These are phyloP conservation scores for Alaudala cheleensis DNA, from an alignment of 2,113 vertebrate species.

Conservation along the genomic window DNA sequence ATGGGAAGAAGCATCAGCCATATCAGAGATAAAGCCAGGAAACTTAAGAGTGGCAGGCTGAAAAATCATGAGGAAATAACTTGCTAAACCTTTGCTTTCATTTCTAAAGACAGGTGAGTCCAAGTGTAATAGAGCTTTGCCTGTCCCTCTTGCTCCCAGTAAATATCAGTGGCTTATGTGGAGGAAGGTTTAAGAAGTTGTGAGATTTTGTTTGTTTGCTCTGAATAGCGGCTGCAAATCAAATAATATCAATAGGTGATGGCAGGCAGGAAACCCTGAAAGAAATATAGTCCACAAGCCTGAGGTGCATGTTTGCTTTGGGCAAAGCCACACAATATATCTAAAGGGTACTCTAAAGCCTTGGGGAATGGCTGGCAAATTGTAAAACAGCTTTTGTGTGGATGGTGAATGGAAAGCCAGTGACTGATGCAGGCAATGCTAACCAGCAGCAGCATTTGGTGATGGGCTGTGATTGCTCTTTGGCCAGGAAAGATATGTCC, in stretches of 20 bases:
- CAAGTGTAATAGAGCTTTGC: neutral
- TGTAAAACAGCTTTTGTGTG: neutral
- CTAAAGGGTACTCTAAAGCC: slow-evolving; percentile 49
- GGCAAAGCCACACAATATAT: slow-evolving; percentile 8
- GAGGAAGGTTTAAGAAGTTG: slow-evolving; percentile 39
- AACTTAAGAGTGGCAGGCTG: neutral
- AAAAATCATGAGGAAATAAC: neutral
- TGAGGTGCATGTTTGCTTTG: slow-evolving; percentile 15
- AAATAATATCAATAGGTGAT: slow-evolving; percentile 62
- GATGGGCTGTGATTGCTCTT: neutral
- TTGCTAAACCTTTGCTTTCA: neutral
- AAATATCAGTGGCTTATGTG: slow-evolving; percentile 19
- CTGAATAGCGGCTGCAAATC: slow-evolving; percentile 39
- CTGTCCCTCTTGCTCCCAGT: neutral
- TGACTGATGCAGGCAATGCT: neutral
- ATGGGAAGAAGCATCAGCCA: neutral
- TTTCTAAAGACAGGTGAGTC: neutral
- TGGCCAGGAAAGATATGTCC: neutral
- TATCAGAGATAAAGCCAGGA: neutral
- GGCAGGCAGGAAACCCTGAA: neutral
- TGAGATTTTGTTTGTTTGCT: slow-evolving; percentile 58
- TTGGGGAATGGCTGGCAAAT: neutral
- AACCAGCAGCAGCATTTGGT: neutral
- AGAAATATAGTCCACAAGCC: neutral
- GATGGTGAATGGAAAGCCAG: neutral